Evolutionary conservation across 2,888 invertebrate genomes (phyloP), one percentile per base, ranked within the genome.

Genomic region (Automeris io): DNA sequence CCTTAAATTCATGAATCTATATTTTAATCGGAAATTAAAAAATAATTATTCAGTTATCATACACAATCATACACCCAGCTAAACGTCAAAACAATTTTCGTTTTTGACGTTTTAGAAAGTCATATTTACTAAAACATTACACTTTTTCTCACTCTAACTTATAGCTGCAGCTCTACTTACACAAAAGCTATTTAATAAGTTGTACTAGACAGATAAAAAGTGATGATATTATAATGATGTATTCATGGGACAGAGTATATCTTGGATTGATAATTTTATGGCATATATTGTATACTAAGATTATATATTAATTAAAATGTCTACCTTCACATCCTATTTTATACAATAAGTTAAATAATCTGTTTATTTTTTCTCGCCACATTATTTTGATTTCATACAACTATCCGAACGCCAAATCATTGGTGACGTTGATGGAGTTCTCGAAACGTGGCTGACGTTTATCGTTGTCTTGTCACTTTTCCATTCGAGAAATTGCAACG

Each of bases 371-470:
- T n/a, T n/a, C n/a, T n/a, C n/a, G n/a, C n/a, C n/a, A n/a, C n/a
- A n/a, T n/a, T n/a, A n/a, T n/a, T n/a, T n/a, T 11, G 5, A 16
- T 18, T 16, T 25, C 12, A 6, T 23, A 6, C 5, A 35, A 33
- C 50, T 66, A 69, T 71, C 69, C 69, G 57, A 74, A 58, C 51
- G 40, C 4, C 35, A 19, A 34, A 49, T 40, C 33, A 35, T 18
- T 68, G 80, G 51, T 83, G 85, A 85, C 85, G 85, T 79, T 78
- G 64, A 68, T 63, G 66, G 50, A 61, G 63, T 67, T 66, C 57
- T 69, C 69, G 67, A 73, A 63, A 86, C 85, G 85, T 86, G 85
- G 85, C 83, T 85, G 85, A 80, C 85, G 72, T 82, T 72, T 71
- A 39, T 45, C 58, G 57, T 55, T 58, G 57, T 55, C 59, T 55